phyloP scores from a whole-genome alignment of 1,140 invertebrate species.

The Probaryconus sp. region DNA sequence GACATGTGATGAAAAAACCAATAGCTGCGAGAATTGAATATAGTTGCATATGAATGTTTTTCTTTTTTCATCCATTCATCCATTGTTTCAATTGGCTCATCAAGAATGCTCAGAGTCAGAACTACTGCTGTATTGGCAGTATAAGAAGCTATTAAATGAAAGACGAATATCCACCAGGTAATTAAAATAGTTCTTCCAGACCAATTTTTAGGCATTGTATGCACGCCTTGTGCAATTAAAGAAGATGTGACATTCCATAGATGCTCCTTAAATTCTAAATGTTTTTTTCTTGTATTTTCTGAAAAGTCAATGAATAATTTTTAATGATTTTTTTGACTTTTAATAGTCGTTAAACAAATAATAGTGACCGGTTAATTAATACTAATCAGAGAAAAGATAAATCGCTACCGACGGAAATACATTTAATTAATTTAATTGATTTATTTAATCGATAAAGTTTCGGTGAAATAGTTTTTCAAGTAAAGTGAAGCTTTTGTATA shows the following conservation, averaged over 20 bases:
- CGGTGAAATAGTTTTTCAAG: too few relatives aligned
- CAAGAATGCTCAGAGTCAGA: constrained; percentile 90
- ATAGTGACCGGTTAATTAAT: too few relatives aligned
- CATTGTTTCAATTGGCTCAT: constrained; percentile 91
- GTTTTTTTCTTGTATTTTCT: too few relatives aligned
- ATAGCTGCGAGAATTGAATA: constrained; percentile 89
- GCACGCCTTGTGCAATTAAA: constrained; percentile 93
- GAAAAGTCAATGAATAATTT: too few relatives aligned
- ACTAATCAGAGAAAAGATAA: too few relatives aligned
- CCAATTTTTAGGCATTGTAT: constrained; percentile 94
- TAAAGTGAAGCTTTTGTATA: too few relatives aligned
- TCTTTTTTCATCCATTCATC: constrained; percentile 94
- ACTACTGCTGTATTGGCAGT: constrained; percentile 97
- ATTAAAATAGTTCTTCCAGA: constrained; percentile 93
- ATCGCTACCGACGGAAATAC: too few relatives aligned
- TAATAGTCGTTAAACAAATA: too few relatives aligned
- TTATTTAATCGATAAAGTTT: too few relatives aligned
- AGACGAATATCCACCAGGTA: constrained; percentile 97
- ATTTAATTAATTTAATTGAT: too few relatives aligned
- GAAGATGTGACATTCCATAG: constrained; percentile 98
- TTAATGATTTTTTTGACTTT: too few relatives aligned
- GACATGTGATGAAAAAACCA: constrained; percentile 96
- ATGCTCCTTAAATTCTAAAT: constrained; percentile 93
- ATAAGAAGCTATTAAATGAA: constrained; percentile 96
- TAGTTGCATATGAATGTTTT: constrained; percentile 92